Conservation (phyloP, 2,888 invertebrate species). For the Trypoxylon attenuatum region DNA sequence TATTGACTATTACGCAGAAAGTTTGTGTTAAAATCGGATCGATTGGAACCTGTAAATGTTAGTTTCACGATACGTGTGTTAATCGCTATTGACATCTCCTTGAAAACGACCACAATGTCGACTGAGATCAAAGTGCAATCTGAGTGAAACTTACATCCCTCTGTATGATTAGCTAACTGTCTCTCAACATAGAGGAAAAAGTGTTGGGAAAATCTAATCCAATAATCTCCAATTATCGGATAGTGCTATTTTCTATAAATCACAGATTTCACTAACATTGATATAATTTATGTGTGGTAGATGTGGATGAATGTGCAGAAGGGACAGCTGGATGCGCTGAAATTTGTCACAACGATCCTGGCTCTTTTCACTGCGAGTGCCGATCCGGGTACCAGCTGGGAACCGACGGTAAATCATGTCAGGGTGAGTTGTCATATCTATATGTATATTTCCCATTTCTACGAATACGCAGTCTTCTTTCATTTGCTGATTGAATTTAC, state of each 20-base stretch:
- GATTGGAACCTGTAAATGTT: too few species aligned
- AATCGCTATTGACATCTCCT: slow-evolving; percentile 42
- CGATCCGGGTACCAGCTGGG: slow-evolving; percentile 76
- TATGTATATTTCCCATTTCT: not conserved
- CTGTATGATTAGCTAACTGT: slow-evolving; percentile 16
- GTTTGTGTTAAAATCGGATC: too few species aligned
- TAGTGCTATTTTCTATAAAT: too few species aligned
- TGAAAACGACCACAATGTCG: slow-evolving; percentile 18
- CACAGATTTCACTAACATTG: too few species aligned
- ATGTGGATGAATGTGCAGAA: slow-evolving; percentile 78
- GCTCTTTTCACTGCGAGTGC: slow-evolving; percentile 78
- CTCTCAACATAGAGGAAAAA: not conserved
- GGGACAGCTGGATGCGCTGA: slow-evolving; percentile 77
- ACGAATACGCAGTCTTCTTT: too few species aligned
- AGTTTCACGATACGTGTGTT: too few species aligned
- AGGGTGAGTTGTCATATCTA: slow-evolving; percentile 68
- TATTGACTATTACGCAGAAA: too few species aligned
- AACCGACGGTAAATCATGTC: slow-evolving; percentile 74
- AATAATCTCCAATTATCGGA: too few species aligned
- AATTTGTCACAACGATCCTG: slow-evolving; percentile 77
- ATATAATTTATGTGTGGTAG: slow-evolving; percentile 67
- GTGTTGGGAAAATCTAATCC: not conserved
- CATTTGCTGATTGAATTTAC: too few species aligned
- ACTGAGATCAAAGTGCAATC: slow-evolving; percentile 8
- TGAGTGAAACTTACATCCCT: slow-evolving; percentile 36